Base-by-base conservation (phyloP, 2,797 vertebrate species). In the Spinus olivaceus region DNA sequence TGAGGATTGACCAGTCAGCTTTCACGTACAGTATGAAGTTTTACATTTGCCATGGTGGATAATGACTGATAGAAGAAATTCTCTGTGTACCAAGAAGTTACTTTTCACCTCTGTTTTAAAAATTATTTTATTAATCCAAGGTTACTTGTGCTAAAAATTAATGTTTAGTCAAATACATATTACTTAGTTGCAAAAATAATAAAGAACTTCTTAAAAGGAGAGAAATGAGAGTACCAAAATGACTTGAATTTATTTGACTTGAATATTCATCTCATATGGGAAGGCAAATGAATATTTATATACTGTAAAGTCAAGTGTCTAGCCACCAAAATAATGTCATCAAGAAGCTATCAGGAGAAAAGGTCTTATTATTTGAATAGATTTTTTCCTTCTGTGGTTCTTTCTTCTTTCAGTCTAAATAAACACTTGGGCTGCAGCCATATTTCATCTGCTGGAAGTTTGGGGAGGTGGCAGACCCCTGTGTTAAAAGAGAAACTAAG, bases 241-340 rank as follows among this genome's bases (percentile, higher is more conserved):
- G 65, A 93, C 87, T 94, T 92, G 51, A 72, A 79, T 93, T 94
- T 96, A 95, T 95, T 95, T 93, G 46, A 94, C 91, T 96, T 96
- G 59, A 88, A 76, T 88, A 76, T 97, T 94, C 17, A 11, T 37
- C 63, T 91, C 81, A 51, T 60, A 78, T 37, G 61, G 44, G 66
- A 92, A 96, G 79, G 65, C 12, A 87, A 85, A 83, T 83, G 47
- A 89, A 41, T 95, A 91, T 95, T 95, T 95, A 93, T 65, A 66
- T 60, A 88, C 57, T 66, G 33, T 66, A 86, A 96, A 86, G 69
- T 67, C 56, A 94, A 94, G 80, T 66, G 81, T 91, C 85, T 92
- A 88, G 63, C 66, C 79, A 95, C 85, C 72, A 96, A 89, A 95
- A 86, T 73, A 93, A 91, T 47, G 21, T 86, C 79, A 85, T 87